Conservation (phyloP, 2,797 vertebrate species). For the Pantherophis vulpinus region DNA sequence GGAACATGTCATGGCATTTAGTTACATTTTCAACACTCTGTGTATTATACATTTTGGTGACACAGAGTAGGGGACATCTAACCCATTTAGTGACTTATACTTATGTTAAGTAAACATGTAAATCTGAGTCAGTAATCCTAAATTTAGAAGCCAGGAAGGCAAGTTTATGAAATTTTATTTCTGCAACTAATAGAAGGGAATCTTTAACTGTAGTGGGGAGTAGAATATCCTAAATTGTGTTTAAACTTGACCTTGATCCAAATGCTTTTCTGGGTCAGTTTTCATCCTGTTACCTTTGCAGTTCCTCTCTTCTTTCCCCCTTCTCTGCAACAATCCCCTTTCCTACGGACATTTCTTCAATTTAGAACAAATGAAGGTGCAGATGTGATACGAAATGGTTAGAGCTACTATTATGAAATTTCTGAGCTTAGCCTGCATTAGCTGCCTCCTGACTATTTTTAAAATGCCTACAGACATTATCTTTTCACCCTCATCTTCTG, state of each 20-base stretch:
- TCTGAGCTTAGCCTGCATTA: background rate
- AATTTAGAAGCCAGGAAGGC: background rate
- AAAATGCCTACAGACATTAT: constrained; percentile 15
- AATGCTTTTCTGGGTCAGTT: background rate
- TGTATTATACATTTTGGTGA: background rate
- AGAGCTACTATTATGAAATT: background rate
- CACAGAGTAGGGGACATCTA: background rate
- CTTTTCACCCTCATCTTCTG: constrained; percentile 8
- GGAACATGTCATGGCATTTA: background rate
- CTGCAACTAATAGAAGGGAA: background rate
- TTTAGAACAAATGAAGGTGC: background rate
- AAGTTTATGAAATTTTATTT: background rate
- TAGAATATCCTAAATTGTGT: background rate
- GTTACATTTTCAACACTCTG: background rate
- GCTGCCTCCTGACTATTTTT: constrained; percentile 5
- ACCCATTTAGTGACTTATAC: background rate
- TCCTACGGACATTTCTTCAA: background rate
- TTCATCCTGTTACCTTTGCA: background rate
- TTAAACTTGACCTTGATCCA: background rate
- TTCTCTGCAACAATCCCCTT: background rate
- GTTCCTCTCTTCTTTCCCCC: background rate
- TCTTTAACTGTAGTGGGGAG: background rate
- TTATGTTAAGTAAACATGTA: background rate
- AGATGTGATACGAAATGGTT: background rate
- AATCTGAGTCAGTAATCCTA: background rate